Percentiles rank a stretch among this genome's conserved stretches.
phyloP scores from a whole-genome alignment of 2,113 vertebrate species.

The Toxostoma redivivum region DNA sequence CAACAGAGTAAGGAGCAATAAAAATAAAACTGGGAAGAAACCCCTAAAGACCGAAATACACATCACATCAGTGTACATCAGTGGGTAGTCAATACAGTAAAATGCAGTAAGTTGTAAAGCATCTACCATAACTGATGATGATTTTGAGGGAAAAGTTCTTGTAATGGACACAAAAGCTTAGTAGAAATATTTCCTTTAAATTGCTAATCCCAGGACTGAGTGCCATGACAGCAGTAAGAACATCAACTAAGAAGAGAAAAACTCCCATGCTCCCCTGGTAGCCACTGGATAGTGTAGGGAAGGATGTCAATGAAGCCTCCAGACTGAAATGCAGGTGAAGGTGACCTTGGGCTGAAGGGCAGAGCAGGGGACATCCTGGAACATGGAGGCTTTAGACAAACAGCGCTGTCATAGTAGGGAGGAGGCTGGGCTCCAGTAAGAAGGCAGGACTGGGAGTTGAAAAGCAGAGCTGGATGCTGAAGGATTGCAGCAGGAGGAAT shows the following conservation, averaged over 20 bases:
- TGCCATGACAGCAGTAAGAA: background rate
- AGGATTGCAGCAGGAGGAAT: background rate
- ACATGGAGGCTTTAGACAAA: background rate
- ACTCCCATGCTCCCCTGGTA: background rate
- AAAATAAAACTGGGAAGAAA: background rate
- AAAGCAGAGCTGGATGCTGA: background rate
- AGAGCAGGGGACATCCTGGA: background rate
- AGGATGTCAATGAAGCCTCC: background rate
- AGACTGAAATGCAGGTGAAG: background rate
- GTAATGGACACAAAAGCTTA: background rate
- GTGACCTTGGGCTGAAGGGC: background rate
- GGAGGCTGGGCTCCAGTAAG: background rate
- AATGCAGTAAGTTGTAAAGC: background rate
- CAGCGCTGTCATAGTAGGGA: background rate
- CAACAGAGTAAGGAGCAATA: background rate
- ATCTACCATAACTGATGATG: background rate
- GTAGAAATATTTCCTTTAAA: background rate
- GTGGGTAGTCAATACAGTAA: background rate
- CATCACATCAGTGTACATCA: background rate
- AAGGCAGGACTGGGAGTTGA: background rate
- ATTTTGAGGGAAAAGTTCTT: background rate
- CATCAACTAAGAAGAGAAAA: background rate
- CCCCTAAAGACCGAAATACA: background rate
- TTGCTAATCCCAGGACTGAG: background rate
- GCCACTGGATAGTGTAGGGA: background rate